Evolutionary conservation across 1,140 invertebrate genomes (phyloP).

Genomic region (Aphelenchoides besseyi): DNA sequence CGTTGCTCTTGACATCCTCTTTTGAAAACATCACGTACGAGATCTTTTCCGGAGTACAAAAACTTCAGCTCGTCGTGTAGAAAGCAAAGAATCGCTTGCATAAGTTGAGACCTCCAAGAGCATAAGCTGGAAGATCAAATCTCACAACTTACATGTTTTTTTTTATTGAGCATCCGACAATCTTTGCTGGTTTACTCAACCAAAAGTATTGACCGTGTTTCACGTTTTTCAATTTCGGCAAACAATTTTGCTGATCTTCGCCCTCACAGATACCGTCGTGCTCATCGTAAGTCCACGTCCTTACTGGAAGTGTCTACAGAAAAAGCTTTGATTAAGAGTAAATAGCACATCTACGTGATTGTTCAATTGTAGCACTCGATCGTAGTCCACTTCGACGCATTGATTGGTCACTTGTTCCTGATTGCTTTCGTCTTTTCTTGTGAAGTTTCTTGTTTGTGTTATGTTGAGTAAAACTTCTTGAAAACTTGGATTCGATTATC

Average conservation of each 20-base stretch:
- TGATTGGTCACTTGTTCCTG: background rate
- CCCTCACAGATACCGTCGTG: background rate
- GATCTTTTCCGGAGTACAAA: conserved; percentile 2
- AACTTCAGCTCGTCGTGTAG: conserved; percentile 18
- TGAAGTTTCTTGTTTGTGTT: too few relatives aligned
- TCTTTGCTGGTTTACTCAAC: background rate
- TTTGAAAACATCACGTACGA: conserved; percentile 9
- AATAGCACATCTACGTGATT: background rate
- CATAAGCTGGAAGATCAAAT: too few relatives aligned
- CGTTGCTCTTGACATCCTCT: background rate
- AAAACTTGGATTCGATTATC: background rate
- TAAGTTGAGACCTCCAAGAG: too few relatives aligned
- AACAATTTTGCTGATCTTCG: background rate
- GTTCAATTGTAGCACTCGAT: background rate
- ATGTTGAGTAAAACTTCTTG: background rate
- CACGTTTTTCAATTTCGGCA: background rate
- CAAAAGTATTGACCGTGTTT: background rate
- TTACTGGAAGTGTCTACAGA: background rate
- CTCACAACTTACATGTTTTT: conserved; percentile 20
- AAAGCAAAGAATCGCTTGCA: conserved; percentile 13
- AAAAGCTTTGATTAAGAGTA: background rate
- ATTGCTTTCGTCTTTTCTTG: too few relatives aligned
- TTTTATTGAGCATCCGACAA: conserved; percentile 3
- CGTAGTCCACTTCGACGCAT: background rate
- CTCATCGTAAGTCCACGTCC: background rate